Base-by-base conservation (phyloP, 1,140 invertebrate species). In the Drosophila albomicans region DNA sequence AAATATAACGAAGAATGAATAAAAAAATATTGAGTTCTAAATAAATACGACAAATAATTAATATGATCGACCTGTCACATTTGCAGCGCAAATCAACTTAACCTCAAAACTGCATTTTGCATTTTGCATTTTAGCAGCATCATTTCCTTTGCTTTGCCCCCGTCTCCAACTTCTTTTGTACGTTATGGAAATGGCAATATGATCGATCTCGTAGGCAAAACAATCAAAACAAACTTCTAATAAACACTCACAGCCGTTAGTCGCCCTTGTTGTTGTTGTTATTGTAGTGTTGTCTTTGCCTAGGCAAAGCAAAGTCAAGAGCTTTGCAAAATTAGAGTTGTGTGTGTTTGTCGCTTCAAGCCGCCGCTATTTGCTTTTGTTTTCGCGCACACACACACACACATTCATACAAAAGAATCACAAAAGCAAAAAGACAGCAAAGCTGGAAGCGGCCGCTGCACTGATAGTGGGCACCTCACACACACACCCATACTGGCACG, bases 401-500 rank as follows among this genome's bases (percentile, higher is more conserved):
- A 48, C 10, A 16, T 11, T 35, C 3, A 4, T 25, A 25, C 35
- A 38, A 11, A 38, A 38, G 7, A 38, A 32, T 25, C 20, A 25
- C 30, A 32, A 32, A 5, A 32, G 3, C 10, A 52, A 43, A 35
- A 35, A 64, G 15, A 25, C 54, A 51, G 46, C 70, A 48, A 57
- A 66, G 63, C 54, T 32, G 54, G 15, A 63, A 46, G 48, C 48
- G 70, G 54, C 48, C 57, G 58, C 59, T 69, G 64, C 71, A 66
- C 58, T 71, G 67, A 76, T 70, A 78, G 71, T 56, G 72, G 49
- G 61, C 72, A 41, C 13, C 49, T 56, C 25, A 57, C 49, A 61
- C 46, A 45, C 46, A 54, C 10, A 56, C 45, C 13, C 66, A 57
- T 8, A 49, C 38, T 28, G 11, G 59, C 10, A 56, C 45, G 30